Conservation (phyloP, 2,888 invertebrate species). For the Willowsia nigromaculata region DNA sequence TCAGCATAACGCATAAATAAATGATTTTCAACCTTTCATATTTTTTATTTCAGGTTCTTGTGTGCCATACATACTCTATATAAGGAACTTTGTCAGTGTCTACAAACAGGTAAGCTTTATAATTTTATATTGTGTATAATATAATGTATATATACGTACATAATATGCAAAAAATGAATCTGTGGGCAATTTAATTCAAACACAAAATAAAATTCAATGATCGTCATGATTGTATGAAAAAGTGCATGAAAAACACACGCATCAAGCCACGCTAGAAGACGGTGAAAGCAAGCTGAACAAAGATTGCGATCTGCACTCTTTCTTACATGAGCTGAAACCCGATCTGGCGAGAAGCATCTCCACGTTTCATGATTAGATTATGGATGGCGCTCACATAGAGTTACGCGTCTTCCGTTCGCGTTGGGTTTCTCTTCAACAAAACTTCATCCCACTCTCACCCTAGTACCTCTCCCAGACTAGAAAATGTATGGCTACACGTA, state of each 20-base stretch:
- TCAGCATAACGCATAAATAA: too few species aligned
- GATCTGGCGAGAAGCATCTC: slow-evolving; percentile 63
- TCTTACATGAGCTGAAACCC: slow-evolving; percentile 58
- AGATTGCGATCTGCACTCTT: slow-evolving; percentile 71
- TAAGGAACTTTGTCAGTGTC: not conserved
- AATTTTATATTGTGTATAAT: not conserved
- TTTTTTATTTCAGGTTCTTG: not conserved
- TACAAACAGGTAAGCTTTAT: not conserved
- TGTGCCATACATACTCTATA: slow-evolving; percentile 26
- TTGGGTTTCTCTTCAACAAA: slow-evolving; percentile 34
- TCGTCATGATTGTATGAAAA: too few species aligned
- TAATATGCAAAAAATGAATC: too few species aligned
- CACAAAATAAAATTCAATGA: too few species aligned
- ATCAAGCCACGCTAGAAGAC: not conserved
- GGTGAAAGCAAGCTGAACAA: slow-evolving; percentile 49
- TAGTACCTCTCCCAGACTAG: not conserved
- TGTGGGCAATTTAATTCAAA: too few species aligned
- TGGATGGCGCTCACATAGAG: slow-evolving; percentile 69
- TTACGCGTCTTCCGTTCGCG: slow-evolving; percentile 56
- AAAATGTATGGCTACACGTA: too few species aligned
- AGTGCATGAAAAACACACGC: not conserved
- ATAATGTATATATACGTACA: not conserved
- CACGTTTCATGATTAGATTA: slow-evolving; percentile 72
- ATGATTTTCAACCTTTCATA: not conserved
- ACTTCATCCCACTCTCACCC: not conserved